A percentile compares a stretch with the other conserved stretches of the same genome.
phyloP scores from a whole-genome alignment of 2,797 vertebrate species.

The Esox lucius region DNA sequence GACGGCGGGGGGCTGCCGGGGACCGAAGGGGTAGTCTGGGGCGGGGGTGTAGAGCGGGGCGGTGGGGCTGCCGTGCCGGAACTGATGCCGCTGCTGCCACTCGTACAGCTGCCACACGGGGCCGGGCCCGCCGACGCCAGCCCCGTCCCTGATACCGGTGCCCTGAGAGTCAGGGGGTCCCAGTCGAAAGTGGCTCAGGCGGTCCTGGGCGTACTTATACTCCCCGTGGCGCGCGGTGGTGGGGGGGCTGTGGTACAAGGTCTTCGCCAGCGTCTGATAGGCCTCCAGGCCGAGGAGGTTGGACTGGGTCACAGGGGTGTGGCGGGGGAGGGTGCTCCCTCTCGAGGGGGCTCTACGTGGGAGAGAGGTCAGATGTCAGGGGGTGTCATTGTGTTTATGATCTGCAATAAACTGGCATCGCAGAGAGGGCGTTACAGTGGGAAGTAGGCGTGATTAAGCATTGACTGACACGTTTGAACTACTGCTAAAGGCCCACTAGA shows the following conservation, averaged over 20 bases:
- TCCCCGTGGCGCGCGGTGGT: slow-evolving; percentile 78
- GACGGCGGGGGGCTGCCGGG: slow-evolving; percentile 81
- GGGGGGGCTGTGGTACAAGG: slow-evolving; percentile 78
- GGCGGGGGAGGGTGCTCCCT: slow-evolving; percentile 83
- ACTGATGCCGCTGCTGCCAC: slow-evolving; percentile 96
- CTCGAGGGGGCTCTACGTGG: slow-evolving; percentile 63
- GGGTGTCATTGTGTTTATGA: background rate
- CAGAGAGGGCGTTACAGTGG: background rate
- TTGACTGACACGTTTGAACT: background rate
- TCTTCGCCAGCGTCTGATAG: slow-evolving; percentile 89
- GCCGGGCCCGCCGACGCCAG: slow-evolving; percentile 78
- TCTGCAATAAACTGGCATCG: background rate
- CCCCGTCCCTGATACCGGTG: slow-evolving; percentile 41
- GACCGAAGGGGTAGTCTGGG: slow-evolving; percentile 82
- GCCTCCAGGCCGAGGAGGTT: slow-evolving; percentile 73
- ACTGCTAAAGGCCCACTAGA: slow-evolving; percentile 16
- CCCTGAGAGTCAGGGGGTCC: slow-evolving; percentile 73
- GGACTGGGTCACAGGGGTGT: slow-evolving; percentile 78
- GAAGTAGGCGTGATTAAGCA: background rate
- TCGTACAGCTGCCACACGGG: slow-evolving; percentile 92
- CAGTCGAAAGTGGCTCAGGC: slow-evolving; percentile 89
- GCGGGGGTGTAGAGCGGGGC: slow-evolving; percentile 83
- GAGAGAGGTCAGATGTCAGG: background rate
- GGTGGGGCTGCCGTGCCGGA: slow-evolving; percentile 91
- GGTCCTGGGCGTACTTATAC: slow-evolving; percentile 95